A percentile compares a stretch with the other conserved stretches of the same genome.
Evolutionary conservation across 1,140 invertebrate genomes (phyloP).

Genomic region (Drosophila malerkotliana): DNA sequence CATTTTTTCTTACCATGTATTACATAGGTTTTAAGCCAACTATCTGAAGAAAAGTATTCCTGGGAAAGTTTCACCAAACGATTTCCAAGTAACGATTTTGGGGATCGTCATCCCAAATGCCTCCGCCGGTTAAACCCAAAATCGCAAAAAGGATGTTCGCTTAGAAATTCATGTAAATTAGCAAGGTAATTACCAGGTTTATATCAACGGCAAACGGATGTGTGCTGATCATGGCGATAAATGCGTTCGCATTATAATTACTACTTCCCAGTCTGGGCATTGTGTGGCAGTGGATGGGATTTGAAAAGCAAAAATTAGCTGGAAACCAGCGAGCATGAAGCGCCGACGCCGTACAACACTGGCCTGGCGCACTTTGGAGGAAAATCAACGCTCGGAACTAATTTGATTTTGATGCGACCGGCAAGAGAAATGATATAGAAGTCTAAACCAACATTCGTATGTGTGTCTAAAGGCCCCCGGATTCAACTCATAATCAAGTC

Average conservation of each 20-base stretch:
- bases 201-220: constrained; percentile 61
- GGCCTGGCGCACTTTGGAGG: constrained; percentile 31
- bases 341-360: constrained; percentile 34
- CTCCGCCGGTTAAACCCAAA: constrained; percentile 1
- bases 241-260: constrained; percentile 79
- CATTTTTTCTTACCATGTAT: background rate
- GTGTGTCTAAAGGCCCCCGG: background rate
- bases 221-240: constrained; percentile 74
- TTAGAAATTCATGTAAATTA: constrained; percentile 73
- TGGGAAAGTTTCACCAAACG: constrained; percentile 53
- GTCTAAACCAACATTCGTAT: constrained; percentile 13
- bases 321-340: constrained; percentile 77
- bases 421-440: constrained; percentile 69
- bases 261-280: constrained; percentile 42
- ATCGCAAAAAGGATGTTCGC: constrained; percentile 64
- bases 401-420: constrained; percentile 79
- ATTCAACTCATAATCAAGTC: constrained; percentile 49
- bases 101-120: constrained; percentile 4
- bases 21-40: constrained; percentile 19
- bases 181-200: constrained; percentile 66
- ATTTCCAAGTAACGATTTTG: constrained; percentile 7
- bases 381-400: constrained; percentile 80
- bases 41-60: constrained; percentile 66
- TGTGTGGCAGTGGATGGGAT: constrained; percentile 35
- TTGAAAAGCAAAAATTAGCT: constrained; percentile 71